Evolutionary conservation across 2,888 invertebrate genomes (phyloP).

Genomic region (Himalopsyche anomala): DNA sequence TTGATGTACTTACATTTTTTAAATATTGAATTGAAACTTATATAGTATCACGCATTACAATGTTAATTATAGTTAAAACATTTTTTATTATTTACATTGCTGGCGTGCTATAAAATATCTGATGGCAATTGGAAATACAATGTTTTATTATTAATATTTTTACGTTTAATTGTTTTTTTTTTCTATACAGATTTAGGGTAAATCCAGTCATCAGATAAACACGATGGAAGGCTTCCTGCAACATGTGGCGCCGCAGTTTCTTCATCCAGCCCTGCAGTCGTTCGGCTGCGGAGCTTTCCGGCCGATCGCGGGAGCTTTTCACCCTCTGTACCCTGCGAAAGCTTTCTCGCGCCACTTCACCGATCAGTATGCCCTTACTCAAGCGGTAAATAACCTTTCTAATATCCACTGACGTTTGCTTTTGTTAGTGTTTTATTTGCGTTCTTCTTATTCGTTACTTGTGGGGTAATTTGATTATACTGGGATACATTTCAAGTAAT

Average conservation of each 20-base stretch:
- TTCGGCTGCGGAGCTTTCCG: slow-evolving; percentile 77
- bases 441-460: not conserved
- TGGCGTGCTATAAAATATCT: too few species aligned
- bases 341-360: slow-evolving; percentile 76
- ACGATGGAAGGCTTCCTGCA: slow-evolving; percentile 76
- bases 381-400: slow-evolving; percentile 66
- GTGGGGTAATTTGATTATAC: slow-evolving; percentile 8
- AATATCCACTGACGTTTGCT: slow-evolving; percentile 26
- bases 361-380: slow-evolving; percentile 75
- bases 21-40: too few species aligned
- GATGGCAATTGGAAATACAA: too few species aligned
- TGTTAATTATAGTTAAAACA: too few species aligned
- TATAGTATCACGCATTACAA: too few species aligned
- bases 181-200: not conserved
- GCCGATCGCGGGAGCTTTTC: slow-evolving; percentile 76
- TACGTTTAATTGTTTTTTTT: not conserved
- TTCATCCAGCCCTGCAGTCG: slow-evolving; percentile 76
- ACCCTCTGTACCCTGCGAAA: slow-evolving; percentile 75
- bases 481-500: not conserved
- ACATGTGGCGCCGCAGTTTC: slow-evolving; percentile 77
- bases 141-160: too few species aligned
- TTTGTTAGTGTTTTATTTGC: slow-evolving; percentile 20
- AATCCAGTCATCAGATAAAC: not conserved
- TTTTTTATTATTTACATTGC: too few species aligned
- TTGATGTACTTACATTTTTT: too few species aligned